Percentiles rank a stretch among this genome's conserved stretches.
phyloP scores from a whole-genome alignment of 2,797 vertebrate species.

The Petrocephalus schoutedeni region DNA sequence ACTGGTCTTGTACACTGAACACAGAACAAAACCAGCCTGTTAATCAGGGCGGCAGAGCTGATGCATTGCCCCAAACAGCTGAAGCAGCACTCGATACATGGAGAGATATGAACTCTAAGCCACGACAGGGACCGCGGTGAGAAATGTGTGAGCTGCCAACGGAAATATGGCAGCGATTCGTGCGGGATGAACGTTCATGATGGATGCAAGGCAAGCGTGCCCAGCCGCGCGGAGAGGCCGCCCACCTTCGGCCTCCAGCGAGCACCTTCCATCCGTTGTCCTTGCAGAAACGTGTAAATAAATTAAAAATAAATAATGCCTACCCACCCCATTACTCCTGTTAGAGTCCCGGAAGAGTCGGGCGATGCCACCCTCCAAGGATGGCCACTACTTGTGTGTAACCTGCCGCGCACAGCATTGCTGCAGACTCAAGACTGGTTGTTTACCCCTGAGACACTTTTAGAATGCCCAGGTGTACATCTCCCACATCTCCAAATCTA shows the following conservation, averaged over 20 bases:
- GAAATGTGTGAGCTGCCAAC: background rate
- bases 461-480: constrained; percentile 34
- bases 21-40: background rate
- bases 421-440: background rate
- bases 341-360: background rate
- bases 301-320: background rate
- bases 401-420: background rate
- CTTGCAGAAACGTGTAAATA: no score
- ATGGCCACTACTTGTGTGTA: background rate
- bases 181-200: background rate
- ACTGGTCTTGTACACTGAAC: background rate
- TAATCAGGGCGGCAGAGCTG: background rate
- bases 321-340: background rate
- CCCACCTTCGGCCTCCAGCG: background rate
- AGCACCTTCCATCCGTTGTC: background rate
- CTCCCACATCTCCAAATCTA: constrained; percentile 38
- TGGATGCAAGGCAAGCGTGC: background rate
- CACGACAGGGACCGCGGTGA: background rate
- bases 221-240: background rate
- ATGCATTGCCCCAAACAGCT: background rate
- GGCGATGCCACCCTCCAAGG: background rate
- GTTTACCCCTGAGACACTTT: background rate
- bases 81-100: background rate
- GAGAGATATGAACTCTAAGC: background rate
- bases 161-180: background rate